Base-by-base conservation (phyloP, 2,113 vertebrate genomes). In the Ophthalmolycus amberensis region DNA sequence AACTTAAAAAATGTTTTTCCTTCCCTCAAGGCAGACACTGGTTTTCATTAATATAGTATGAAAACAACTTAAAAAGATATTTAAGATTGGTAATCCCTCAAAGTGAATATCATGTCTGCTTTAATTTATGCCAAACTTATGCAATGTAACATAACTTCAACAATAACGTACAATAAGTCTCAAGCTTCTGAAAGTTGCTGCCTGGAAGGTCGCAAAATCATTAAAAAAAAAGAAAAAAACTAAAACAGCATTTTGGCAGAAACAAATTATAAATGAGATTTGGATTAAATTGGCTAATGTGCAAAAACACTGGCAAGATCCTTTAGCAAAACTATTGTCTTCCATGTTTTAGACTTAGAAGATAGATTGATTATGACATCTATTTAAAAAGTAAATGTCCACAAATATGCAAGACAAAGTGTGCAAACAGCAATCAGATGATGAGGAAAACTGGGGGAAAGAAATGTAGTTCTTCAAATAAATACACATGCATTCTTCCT, bases 361-460 rank as follows among this genome's bases (percentile, higher is more conserved):
- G 71, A 42, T 20, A 50, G 16, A 62, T 44, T 68, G 63, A 27
- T 50, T 50, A 25, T n/a, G 73, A 22, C 52, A 84, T 81, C 66
- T 46, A 71, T 83, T 87, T 9, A 80, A 75, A 66, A 66, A 22
- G 22, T 46, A 68, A 82, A 84, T 71, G 16, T n/a, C 48, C 71
- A 71, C 63, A 85, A 84, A 66, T 69, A 56, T 66, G 68, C 70
- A 63, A 67, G 62, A 85, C 48, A 62, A 70, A 72, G 79, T 93
- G 88, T 91, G 84, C 89, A 91, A 92, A 91, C 73, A 71, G 88
- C 87, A 84, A 81, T 79, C 79, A 68, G 77, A 56, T 90, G 67
- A 84, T 67, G 29, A n/a, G n/a, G n/a, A n/a, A n/a, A n/a, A n/a
- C n/a, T n/a, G 65, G 4, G 14, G 27, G 64, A 60, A 71, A 85